Evolutionary conservation across 2,888 invertebrate species (phyloP).

Genomic region (Micoletzkya japonica): DNA sequence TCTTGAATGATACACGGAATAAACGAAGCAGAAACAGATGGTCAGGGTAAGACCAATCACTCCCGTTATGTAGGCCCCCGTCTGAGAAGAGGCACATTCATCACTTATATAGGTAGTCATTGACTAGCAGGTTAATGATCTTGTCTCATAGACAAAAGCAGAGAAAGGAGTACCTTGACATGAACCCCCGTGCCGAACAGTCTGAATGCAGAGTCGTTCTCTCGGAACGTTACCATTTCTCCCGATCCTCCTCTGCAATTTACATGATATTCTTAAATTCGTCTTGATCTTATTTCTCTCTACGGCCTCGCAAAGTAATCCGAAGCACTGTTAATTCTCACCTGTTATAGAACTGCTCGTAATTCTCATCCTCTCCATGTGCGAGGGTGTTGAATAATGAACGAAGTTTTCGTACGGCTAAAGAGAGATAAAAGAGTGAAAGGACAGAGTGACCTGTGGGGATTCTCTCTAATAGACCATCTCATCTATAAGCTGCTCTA

Average conservation of each 20-base stretch:
- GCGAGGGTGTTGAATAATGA: conserved; percentile 8
- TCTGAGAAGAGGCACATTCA: conserved; percentile 1
- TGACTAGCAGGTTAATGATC: not conserved
- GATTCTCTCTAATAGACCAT: too few species aligned
- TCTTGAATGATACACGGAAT: conserved; percentile 34
- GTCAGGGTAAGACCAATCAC: conserved; percentile 31
- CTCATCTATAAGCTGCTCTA: too few species aligned
- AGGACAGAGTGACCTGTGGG: too few species aligned
- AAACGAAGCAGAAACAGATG: conserved; percentile 31
- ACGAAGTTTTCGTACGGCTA: not conserved
- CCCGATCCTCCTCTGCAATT: conserved; percentile 41
- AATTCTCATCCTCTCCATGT: conserved; percentile 17
- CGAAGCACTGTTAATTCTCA: not conserved
- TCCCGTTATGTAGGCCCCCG: conserved; percentile 34
- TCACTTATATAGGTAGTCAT: not conserved
- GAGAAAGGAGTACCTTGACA: conserved; percentile 35
- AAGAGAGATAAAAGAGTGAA: too few species aligned
- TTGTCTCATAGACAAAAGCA: not conserved
- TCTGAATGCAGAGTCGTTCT: conserved; percentile 46
- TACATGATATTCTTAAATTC: too few species aligned
- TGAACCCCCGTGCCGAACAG: conserved; percentile 49
- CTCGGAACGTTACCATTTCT: conserved; percentile 46
- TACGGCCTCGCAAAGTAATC: not conserved
- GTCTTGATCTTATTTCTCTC: not conserved
- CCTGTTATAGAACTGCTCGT: conserved; percentile 26